phyloP scores from a whole-genome alignment of 2,888 invertebrate genomes.

The Cantharis rufa region DNA sequence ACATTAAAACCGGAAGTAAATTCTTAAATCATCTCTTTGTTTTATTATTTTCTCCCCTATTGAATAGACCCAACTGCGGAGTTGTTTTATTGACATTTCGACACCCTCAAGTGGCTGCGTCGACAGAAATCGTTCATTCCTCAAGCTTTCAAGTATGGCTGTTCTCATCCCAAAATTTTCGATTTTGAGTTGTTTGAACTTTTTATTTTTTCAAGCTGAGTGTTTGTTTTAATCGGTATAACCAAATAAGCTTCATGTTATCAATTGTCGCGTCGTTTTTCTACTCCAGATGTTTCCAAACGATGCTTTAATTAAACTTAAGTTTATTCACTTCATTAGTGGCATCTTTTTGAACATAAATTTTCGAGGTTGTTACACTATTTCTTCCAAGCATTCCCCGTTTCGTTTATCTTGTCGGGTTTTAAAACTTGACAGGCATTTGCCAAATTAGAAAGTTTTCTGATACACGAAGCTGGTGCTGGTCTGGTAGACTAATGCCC shows the following conservation, averaged over 20 bases:
- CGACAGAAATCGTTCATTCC: constrained; percentile 6
- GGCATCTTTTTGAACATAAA: neutral
- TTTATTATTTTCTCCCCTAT: constrained; percentile 15
- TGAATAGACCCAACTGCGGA: neutral
- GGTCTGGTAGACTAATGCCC: neutral
- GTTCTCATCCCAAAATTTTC: neutral
- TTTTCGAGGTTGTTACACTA: neutral
- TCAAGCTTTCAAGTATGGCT: neutral
- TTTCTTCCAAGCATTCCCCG: neutral
- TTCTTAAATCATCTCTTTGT: neutral
- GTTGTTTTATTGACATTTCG: constrained; percentile 27
- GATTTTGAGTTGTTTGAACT: neutral
- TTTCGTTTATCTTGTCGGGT: neutral
- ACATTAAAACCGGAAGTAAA: neutral
- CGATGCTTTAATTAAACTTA: neutral
- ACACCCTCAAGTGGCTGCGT: constrained; percentile 25
- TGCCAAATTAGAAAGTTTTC: neutral
- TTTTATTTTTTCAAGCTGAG: neutral
- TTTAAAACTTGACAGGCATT: neutral
- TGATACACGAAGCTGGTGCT: neutral
- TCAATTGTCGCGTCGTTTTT: neutral
- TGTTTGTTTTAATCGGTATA: neutral
- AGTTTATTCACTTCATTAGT: neutral
- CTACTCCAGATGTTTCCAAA: neutral
- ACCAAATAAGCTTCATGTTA: neutral